Conservation (phyloP, 2,113 vertebrate species). For the Ammodytes marinus region DNA sequence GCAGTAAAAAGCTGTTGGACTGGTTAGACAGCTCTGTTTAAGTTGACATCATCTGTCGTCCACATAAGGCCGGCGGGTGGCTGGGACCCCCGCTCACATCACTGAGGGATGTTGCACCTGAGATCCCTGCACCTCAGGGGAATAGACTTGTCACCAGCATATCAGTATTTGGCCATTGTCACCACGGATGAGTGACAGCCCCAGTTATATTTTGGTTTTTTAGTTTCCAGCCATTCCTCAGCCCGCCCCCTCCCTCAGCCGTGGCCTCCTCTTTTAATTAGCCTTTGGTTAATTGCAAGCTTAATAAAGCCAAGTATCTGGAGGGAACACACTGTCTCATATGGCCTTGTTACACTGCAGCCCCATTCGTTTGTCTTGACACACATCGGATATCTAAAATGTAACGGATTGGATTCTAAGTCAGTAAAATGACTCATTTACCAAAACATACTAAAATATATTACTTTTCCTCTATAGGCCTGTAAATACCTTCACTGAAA, state of each 20-base stretch:
- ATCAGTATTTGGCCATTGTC: conserved; percentile 26
- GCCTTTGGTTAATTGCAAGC: conserved; percentile 78
- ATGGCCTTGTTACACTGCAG: conserved; percentile 35
- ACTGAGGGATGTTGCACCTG: conserved; percentile 68
- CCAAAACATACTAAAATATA: background rate
- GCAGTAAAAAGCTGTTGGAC: conserved; percentile 28
- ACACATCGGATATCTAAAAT: conserved; percentile 35
- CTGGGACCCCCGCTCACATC: conserved; percentile 25
- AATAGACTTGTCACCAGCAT: conserved; percentile 46
- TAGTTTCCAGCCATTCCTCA: conserved; percentile 40
- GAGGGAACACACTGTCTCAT: conserved; percentile 60
- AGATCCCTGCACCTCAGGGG: conserved; percentile 52
- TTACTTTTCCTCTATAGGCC: background rate
- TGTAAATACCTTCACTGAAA: background rate
- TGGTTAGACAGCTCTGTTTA: conserved; percentile 33
- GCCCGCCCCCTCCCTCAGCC: conserved; percentile 68
- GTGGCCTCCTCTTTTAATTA: conserved; percentile 80
- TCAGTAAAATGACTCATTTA: background rate
- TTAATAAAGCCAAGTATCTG: conserved; percentile 73
- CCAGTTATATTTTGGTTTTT: conserved; percentile 58
- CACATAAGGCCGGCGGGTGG: conserved; percentile 55
- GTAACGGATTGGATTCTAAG: background rate
- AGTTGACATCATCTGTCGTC: conserved; percentile 72
- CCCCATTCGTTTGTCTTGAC: conserved; percentile 28
- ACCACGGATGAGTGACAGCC: conserved; percentile 52